Percentiles rank a stretch among this genome's conserved stretches.
Conservation (phyloP, 1,140 invertebrate species). For the Pissodes strobi region DNA sequence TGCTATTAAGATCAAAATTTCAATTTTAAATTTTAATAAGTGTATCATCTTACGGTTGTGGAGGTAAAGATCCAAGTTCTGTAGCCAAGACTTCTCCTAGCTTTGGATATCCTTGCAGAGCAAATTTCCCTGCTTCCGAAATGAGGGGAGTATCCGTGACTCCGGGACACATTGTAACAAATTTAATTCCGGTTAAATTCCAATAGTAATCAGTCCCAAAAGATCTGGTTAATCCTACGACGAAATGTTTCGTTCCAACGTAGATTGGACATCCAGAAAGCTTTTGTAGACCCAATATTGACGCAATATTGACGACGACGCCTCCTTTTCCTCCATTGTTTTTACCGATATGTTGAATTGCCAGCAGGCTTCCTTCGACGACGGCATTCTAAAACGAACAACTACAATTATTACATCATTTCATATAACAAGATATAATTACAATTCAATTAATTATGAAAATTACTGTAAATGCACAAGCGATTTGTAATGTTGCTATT, state of each 20-base stretch:
- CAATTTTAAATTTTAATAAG: too few relatives aligned
- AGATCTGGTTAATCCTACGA: conserved; percentile 60
- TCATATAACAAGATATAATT: too few relatives aligned
- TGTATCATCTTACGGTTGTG: conserved; percentile 45
- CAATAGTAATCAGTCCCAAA: conserved; percentile 52
- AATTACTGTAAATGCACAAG: too few relatives aligned
- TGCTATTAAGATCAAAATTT: too few relatives aligned
- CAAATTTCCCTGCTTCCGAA: conserved; percentile 49
- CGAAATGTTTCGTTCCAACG: conserved; percentile 60
- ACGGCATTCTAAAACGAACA: conserved; percentile 54
- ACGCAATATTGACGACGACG: conserved; percentile 58
- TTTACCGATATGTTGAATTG: conserved; percentile 58
- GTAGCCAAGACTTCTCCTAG: conserved; percentile 53
- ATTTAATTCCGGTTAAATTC: conserved; percentile 56
- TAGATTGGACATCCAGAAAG: conserved; percentile 57
- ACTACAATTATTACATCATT: too few relatives aligned
- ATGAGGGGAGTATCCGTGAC: conserved; percentile 49
- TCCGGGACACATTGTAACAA: conserved; percentile 57
- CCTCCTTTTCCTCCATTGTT: conserved; percentile 57
- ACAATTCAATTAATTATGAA: too few relatives aligned
- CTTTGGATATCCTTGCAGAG: conserved; percentile 54
- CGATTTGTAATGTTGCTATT: too few relatives aligned
- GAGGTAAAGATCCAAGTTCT: conserved; percentile 46
- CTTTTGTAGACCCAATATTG: conserved; percentile 57
- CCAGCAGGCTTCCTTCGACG: conserved; percentile 56